Evolutionary conservation across 2,113 vertebrate genomes (phyloP).

Genomic region (Indicator maculatus): DNA sequence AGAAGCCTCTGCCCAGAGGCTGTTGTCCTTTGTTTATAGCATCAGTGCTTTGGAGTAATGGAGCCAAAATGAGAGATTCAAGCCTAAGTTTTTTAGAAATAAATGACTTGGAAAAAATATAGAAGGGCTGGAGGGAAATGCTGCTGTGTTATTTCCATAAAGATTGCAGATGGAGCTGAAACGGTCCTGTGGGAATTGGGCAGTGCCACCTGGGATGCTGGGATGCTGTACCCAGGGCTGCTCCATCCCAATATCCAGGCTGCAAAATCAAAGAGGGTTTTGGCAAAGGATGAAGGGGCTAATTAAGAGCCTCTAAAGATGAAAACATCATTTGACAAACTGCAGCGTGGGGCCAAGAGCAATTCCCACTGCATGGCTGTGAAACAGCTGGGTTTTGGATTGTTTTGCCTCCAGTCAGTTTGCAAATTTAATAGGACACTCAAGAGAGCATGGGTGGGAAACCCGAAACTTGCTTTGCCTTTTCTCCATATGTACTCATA

Average conservation of each 20-base stretch:
- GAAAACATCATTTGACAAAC: neutral
- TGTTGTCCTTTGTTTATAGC: neutral
- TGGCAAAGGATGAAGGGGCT: neutral
- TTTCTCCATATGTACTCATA: neutral
- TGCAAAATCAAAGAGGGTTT: neutral
- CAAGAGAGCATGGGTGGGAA: neutral
- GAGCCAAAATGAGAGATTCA: neutral
- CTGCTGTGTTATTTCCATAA: neutral
- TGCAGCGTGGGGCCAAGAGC: neutral
- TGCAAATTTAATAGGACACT: constrained; percentile 5
- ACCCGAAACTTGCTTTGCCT: neutral
- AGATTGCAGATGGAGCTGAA: neutral
- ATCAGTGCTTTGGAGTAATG: accelerated
- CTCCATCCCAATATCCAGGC: neutral
- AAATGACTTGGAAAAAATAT: neutral
- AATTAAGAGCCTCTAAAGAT: constrained; percentile 9
- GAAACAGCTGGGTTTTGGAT: neutral
- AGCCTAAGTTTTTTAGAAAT: neutral
- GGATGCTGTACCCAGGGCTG: neutral
- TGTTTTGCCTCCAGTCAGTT: neutral
- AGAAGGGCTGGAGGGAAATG: neutral
- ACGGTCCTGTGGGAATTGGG: neutral
- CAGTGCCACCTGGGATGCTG: neutral
- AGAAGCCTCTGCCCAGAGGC: neutral
- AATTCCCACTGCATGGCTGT: neutral